Evolutionary conservation across 2,888 invertebrate genomes (phyloP).

Genomic region (Ptychoptera albimana): DNA sequence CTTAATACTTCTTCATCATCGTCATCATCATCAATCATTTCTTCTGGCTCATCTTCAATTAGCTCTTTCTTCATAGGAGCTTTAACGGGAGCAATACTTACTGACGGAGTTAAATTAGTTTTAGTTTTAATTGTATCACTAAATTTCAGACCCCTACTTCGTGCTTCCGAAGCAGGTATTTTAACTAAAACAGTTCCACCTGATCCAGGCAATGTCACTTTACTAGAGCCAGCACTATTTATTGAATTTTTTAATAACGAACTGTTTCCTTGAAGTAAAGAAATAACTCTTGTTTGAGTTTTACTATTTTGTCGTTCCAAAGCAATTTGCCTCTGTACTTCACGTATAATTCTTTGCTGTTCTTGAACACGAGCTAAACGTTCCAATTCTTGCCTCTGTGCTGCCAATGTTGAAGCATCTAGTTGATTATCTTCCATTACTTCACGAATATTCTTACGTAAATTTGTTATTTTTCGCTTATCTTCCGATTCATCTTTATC

Average conservation of each 20-base stretch:
- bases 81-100: constrained; percentile 33
- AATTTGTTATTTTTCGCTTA: constrained; percentile 31
- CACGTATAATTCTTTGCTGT: constrained; percentile 66
- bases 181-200: constrained; percentile 33
- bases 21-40: constrained; percentile 7
- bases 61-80: not conserved
- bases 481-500: constrained; percentile 14
- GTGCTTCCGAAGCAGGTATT: constrained; percentile 26
- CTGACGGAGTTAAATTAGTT: constrained; percentile 30
- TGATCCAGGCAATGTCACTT: constrained; percentile 7
- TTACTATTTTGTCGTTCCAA: constrained; percentile 51
- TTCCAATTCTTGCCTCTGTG: constrained; percentile 87
- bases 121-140: constrained; percentile 1
- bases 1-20: constrained; percentile 7
- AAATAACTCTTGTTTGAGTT: constrained; percentile 53
- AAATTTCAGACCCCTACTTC: constrained; percentile 1
- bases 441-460: constrained; percentile 77
- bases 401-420: constrained; percentile 80
- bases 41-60: not conserved
- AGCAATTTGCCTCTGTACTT: constrained; percentile 65
- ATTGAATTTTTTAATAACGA: constrained; percentile 32
- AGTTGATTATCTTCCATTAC: constrained; percentile 87
- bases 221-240: not conserved
- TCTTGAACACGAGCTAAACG: constrained; percentile 69
- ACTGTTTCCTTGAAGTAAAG: constrained; percentile 53